Percentiles rank a stretch among this genome's conserved stretches.
phyloP scores from a whole-genome alignment of 2,113 vertebrate genomes.

The Origma solitaria region DNA sequence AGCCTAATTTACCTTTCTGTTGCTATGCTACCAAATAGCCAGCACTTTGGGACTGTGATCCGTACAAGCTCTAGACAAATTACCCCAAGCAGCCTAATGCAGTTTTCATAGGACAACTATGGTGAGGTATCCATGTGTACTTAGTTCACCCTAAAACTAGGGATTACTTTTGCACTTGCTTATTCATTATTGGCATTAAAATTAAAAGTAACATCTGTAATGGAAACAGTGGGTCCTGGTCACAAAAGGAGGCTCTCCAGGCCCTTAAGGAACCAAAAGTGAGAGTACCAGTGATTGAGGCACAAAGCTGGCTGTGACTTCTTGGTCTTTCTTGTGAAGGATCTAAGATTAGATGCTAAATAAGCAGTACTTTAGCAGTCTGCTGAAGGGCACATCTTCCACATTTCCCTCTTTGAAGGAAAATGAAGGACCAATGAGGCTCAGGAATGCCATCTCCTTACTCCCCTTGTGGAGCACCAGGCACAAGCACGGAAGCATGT shows the following conservation, averaged over 20 bases:
- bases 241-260: neutral
- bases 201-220: neutral
- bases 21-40: neutral
- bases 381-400: neutral
- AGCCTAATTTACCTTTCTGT: neutral
- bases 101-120: neutral
- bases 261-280: neutral
- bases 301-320: neutral
- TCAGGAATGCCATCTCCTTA: neutral
- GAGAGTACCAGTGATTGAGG: neutral
- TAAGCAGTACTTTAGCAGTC: neutral
- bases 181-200: neutral
- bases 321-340: neutral
- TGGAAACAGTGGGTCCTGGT: neutral
- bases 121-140: neutral
- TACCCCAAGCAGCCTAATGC: neutral
- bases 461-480: neutral
- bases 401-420: neutral
- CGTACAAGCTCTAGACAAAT: neutral
- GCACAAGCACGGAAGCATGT: neutral
- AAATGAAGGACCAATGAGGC: neutral
- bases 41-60: neutral
- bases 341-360: neutral
- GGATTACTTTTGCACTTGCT: neutral
- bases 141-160: neutral